Base-by-base conservation (phyloP, 2,888 invertebrate genomes). In the Stenurella melanura region DNA sequence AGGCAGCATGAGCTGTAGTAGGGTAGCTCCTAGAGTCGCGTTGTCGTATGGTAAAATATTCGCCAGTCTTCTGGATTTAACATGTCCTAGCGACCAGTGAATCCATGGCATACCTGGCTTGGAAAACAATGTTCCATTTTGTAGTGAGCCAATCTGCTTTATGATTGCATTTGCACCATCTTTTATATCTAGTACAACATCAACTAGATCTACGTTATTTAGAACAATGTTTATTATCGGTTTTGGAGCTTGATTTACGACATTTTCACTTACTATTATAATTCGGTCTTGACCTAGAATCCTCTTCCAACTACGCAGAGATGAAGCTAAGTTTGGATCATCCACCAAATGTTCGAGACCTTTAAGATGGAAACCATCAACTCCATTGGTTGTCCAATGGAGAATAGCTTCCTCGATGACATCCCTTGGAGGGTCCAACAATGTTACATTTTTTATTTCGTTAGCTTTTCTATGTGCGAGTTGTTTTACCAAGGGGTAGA, bases 311-410 rank as follows among this genome's bases (percentile, higher is more conserved):
- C 92, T 88, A 75, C 92, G 91, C 19, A 96, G 86, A 56, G 92
- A 91, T 67, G 90, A 89, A 0, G 90, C 89, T 82, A 95, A 93
- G 84, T 92, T 90, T 0, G 89, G 87, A 83, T 95, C 93, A 57
- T 92, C 90, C 4, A 92, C 90, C 85, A 93, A 93, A 77, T 93
- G 89, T 85, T 95, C 94, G 21, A 96, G 88, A 11, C 95, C 95
- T 88, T 96, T 96, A 9, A 98, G 90, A 87, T 97, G 96, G 88
- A 98, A 96, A 0, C 98, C 98, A 89, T 97, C 96, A 3, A 97
- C 95, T 9, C 95, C 96, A 79, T 93, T 91, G n/a, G 91, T 90
- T 26, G 93, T 87, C 96, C 96, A 96, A 85, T 92, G 92, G 26
- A 90, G 87, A 17, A 96, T 88, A 0, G 93, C 93, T 42, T 91